Evolutionary conservation across 2,113 vertebrate genomes (phyloP), one percentile per base, ranked within the genome.

Genomic region (Taurulus bubalis): DNA sequence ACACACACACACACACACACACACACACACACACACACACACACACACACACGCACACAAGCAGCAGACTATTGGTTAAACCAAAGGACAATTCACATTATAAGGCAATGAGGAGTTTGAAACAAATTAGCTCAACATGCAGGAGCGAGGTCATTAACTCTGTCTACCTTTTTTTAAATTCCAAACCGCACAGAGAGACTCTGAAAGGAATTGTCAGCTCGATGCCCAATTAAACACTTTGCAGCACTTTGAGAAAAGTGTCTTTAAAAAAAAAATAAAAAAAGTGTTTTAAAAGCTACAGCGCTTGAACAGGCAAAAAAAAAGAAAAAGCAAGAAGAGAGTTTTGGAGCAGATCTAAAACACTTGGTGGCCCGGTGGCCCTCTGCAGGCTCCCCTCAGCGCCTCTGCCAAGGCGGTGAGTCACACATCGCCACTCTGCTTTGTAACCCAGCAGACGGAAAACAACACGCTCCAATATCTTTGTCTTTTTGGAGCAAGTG

Each of bases 401-500:
- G 11, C 34, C 38, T 73, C 71, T 26, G 73, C 81, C 63, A 79
- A 80, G 71, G 32, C 36, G 3, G 10, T 87, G 86, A 87, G 71
- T 87, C 86, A 78, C 69, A 38, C 80, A 34, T 40, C 38, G 9
- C 47, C 73, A 45, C 51, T 71, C 72, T 16, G 69, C 78, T 84
- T 82, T 66, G 73, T 63, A 51, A 51, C 16, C 14, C 5, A 82
- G 76, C 79, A 78, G 66, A 82, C 73, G 67, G 73, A 86, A 76
- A 88, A 85, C 34, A 70, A 79, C 75, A 11, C 53, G 59, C 30
- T 67, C 70, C 45, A 51, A 38, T 76, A 70, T 87, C 55, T 82
- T 45, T 80, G 76, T 86, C 55, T 77, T 79, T 85, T 78, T 83
- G 76, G 77, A 70, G 68, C 63, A 80, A 59, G 71, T 34, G 42